These are phyloP conservation scores for Pangasius krempfi DNA, from an alignment of 2,797 vertebrate genomes.

Conservation along the genomic window DNA sequence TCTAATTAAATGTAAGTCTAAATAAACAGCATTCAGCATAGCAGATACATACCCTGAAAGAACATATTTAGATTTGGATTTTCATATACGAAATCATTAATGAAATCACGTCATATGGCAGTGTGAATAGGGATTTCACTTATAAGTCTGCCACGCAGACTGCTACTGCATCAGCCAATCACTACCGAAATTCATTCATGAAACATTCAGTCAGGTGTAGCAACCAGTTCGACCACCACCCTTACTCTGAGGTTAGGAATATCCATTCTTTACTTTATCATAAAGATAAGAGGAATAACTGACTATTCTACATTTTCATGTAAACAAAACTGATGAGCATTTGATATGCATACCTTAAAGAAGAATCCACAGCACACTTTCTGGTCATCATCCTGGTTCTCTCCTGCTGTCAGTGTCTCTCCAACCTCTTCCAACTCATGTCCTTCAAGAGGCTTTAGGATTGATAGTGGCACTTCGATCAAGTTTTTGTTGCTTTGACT, in stretches of 20 bases:
- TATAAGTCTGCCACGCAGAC: neutral
- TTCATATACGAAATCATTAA: neutral
- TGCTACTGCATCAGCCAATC: neutral
- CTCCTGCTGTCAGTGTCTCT: constrained; percentile 71
- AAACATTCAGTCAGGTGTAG: neutral
- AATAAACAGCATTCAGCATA: neutral
- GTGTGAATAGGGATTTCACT: neutral
- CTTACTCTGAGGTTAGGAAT: neutral
- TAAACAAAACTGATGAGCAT: neutral
- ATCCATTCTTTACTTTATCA: neutral
- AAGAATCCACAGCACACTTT: constrained; percentile 94
- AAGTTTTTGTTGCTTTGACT: constrained; percentile 78
- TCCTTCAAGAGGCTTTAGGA: constrained; percentile 82
- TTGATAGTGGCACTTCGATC: constrained; percentile 92
- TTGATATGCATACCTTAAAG: constrained; percentile 84
- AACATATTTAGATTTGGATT: neutral
- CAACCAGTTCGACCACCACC: neutral
- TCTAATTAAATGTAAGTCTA: neutral
- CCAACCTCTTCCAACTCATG: constrained; percentile 74
- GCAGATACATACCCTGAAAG: neutral
- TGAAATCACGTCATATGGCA: neutral
- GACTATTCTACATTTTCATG: neutral
- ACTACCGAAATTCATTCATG: neutral
- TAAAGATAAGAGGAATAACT: neutral
- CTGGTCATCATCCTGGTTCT: constrained; percentile 84